A percentile compares a stretch with the other conserved stretches of the same genome.
phyloP scores from a whole-genome alignment of 2,113 vertebrate species.

The Brienomyrus longianalis region DNA sequence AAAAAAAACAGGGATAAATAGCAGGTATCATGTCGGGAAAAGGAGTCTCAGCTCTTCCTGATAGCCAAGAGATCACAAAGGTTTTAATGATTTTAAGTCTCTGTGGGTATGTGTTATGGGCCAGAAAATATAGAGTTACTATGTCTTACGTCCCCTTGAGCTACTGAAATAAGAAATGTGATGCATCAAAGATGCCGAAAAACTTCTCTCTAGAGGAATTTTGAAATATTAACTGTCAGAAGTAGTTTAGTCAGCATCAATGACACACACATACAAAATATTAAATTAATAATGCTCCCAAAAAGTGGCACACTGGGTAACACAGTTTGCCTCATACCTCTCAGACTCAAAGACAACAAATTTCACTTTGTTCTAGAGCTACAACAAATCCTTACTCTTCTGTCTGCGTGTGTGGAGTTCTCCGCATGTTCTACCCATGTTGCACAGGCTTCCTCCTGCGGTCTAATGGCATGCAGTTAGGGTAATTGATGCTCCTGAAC shows the following conservation, averaged over 20 bases:
- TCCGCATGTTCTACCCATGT: background rate
- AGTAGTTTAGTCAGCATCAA: background rate
- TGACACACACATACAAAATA: background rate
- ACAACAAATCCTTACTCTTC: background rate
- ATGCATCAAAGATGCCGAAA: background rate
- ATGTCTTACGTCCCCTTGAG: background rate
- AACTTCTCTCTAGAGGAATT: background rate
- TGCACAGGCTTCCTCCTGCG: background rate
- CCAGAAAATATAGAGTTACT: background rate
- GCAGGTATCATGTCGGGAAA: background rate
- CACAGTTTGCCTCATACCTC: background rate
- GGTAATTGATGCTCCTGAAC: background rate
- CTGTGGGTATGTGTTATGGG: background rate
- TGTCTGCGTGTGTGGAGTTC: background rate
- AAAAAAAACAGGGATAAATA: background rate
- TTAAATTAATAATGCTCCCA: background rate
- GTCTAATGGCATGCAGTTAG: background rate
- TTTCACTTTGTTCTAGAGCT: background rate
- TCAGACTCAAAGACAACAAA: background rate
- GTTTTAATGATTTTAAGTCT: background rate
- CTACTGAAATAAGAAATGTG: background rate
- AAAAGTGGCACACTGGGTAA: background rate
- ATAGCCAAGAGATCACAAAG: background rate
- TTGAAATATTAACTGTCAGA: background rate
- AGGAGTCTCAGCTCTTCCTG: background rate